Conservation (phyloP, 2,113 vertebrate species). For the Ageneiosus marmoratus region DNA sequence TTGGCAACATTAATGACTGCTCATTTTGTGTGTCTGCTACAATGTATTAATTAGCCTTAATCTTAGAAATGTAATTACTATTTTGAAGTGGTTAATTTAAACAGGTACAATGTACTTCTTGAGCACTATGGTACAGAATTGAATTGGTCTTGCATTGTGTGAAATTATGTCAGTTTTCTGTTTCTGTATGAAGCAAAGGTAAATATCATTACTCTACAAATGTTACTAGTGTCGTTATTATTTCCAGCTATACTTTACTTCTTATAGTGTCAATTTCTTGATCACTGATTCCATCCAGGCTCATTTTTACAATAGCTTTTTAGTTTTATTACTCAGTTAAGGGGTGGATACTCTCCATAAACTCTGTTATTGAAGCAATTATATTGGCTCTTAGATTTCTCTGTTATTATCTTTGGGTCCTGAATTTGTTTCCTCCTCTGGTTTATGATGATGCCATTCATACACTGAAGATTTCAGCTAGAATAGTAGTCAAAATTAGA, state of each 20-base stretch:
- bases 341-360: constrained; percentile 59
- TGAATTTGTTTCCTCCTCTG: constrained; percentile 44
- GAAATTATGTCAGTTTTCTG: background rate
- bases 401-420: constrained; percentile 42
- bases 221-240: background rate
- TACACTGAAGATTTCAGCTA: constrained; percentile 22
- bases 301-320: constrained; percentile 45
- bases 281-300: constrained; percentile 35
- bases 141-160: constrained; percentile 14
- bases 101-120: constrained; percentile 62
- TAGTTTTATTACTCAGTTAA: constrained; percentile 55
- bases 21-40: constrained; percentile 77
- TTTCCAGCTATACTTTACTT: background rate
- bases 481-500: background rate
- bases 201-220: background rate
- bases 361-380: constrained; percentile 59
- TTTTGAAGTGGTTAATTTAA: constrained; percentile 72
- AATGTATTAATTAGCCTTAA: constrained; percentile 93
- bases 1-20: constrained; percentile 70
- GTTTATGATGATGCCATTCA: constrained; percentile 45
- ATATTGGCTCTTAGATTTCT: constrained; percentile 42
- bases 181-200: background rate
- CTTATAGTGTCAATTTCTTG: constrained; percentile 16
- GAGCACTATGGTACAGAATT: constrained; percentile 45
- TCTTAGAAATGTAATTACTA: constrained; percentile 81